Conservation (phyloP, 2,888 invertebrate genomes). For the Drosophila suboccidentalis region DNA sequence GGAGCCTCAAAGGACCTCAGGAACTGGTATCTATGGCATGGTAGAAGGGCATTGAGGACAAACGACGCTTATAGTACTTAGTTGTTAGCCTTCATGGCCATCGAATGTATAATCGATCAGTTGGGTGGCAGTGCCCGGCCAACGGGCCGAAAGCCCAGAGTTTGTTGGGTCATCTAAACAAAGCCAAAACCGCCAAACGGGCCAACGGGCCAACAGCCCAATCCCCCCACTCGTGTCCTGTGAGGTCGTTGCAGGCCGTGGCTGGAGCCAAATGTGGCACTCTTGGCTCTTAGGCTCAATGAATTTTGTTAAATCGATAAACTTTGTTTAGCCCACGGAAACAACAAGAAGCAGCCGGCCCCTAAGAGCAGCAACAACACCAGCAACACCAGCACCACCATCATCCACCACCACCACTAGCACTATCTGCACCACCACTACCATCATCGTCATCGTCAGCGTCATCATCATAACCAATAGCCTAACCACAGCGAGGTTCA, state of each 20-base stretch:
- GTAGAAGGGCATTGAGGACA: slow-evolving; percentile 57
- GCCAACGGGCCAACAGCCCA: not conserved
- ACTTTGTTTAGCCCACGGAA: slow-evolving; percentile 80
- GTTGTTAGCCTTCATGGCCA: slow-evolving; percentile 77
- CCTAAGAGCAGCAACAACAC: slow-evolving; percentile 52
- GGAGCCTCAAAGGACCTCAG: not conserved
- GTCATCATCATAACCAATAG: slow-evolving; percentile 26
- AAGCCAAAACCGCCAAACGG: slow-evolving; percentile 59
- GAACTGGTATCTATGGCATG: slow-evolving; percentile 42
- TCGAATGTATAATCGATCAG: slow-evolving; percentile 80
- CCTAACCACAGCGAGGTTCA: slow-evolving; percentile 54
- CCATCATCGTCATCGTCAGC: slow-evolving; percentile 11
- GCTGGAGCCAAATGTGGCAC: slow-evolving; percentile 75
- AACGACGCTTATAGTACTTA: slow-evolving; percentile 25
- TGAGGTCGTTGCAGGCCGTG: slow-evolving; percentile 26
- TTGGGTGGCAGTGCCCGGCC: slow-evolving; percentile 74
- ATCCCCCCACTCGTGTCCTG: too few relatives aligned
- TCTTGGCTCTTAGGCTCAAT: slow-evolving; percentile 64
- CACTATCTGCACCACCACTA: slow-evolving; percentile 5
- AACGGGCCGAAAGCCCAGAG: slow-evolving; percentile 63
- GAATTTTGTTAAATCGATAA: slow-evolving; percentile 81
- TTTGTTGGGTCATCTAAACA: slow-evolving; percentile 81
- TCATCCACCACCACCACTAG: slow-evolving; percentile 21
- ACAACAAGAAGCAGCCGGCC: slow-evolving; percentile 74
- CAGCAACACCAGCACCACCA: slow-evolving; percentile 7